Conservation (phyloP, 2,113 vertebrate species). For the Uropsilus gracilis region DNA sequence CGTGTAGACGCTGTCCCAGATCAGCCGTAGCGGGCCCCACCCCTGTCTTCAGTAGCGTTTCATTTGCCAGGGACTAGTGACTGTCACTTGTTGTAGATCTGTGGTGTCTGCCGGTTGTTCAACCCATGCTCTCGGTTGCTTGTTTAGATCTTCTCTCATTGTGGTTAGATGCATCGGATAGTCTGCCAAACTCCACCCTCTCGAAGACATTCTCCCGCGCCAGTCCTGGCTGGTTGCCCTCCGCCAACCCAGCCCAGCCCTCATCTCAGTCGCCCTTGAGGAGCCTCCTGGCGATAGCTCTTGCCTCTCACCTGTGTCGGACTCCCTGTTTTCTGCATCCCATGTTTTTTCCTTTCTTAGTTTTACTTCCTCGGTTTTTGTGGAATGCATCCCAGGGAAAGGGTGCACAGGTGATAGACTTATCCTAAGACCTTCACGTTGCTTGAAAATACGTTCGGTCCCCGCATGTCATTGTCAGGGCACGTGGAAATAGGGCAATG, state of each 20-base stretch:
- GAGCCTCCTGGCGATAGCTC: not conserved
- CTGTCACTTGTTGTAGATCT: not conserved
- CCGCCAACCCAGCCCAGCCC: not conserved
- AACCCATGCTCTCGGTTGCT: not conserved
- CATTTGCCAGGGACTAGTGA: not conserved
- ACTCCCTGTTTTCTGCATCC: slow-evolving; percentile 6
- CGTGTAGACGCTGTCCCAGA: not conserved
- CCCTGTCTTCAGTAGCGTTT: too few relatives aligned
- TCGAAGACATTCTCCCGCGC: slow-evolving; percentile 23
- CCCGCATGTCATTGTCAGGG: not conserved
- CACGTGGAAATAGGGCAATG: not conserved
- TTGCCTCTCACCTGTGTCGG: not conserved
- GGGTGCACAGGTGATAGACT: not conserved
- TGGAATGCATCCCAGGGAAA: slow-evolving; percentile 39
- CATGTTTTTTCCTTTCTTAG: not conserved
- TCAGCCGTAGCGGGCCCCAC: too few relatives aligned
- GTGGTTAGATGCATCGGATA: slow-evolving; percentile 31
- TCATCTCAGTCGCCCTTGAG: not conserved
- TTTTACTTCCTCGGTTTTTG: slow-evolving; percentile 21
- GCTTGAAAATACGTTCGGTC: slow-evolving; percentile 34
- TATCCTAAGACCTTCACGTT: slow-evolving; percentile 44
- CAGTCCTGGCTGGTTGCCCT: not conserved
- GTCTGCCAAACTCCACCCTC: not conserved
- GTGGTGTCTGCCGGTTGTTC: not conserved
- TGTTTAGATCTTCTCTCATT: slow-evolving; percentile 41